Evolutionary conservation across 2,888 invertebrate genomes (phyloP), one percentile per base, ranked within the genome.

Genomic region (Pyrrhosoma nymphula): DNA sequence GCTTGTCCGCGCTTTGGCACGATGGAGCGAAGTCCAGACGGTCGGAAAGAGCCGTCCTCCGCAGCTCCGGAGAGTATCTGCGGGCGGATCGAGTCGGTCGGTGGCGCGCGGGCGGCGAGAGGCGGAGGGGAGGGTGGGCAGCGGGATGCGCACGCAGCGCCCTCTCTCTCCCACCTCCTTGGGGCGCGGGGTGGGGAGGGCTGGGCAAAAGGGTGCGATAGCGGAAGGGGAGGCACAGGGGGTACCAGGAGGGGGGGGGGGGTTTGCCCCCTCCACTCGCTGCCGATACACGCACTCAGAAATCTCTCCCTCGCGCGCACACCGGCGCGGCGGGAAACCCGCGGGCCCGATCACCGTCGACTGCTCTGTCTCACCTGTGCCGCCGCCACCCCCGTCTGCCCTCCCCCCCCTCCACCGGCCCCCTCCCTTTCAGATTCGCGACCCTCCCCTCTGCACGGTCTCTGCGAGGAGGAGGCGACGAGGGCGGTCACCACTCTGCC

Each of bases 51-150:
- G 93, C 69, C 75, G 63, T 93, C 75, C 93, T 63, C 63, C 93
- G 69, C 93, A 93, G 93, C 93, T 93, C 93, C 75, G 93, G 93
- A 93, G 93, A 93, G 93, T 93, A 26, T 75, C 69, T 93, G 93
- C 75, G 93, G 93, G 18, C 63, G 35, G 60, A 10, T 35, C 63
- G 60, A 30, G 16, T 16, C 39, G 63, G 69, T 26, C 69, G 69
- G 69, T 3, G 26, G 69, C 23, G 69, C 26, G 69, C 10, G 23
- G n/a, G 23, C 69, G 69, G 3, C 26, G 69, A 18, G 35, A 35
- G 60, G 20, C 2, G 47, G 8, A 8, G 47, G 47, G 63, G 35
- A 63, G 60, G 56, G 23, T 35, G 91, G 56, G 55, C 20, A 20
- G 23, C n/a, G 47, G n/a, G 93, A 93, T 93, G 93, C 93, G 93